A percentile compares a stretch with the other conserved stretches of the same genome.
Evolutionary conservation across 2,797 vertebrate genomes (phyloP).

Genomic region (Taeniopygia guttata): DNA sequence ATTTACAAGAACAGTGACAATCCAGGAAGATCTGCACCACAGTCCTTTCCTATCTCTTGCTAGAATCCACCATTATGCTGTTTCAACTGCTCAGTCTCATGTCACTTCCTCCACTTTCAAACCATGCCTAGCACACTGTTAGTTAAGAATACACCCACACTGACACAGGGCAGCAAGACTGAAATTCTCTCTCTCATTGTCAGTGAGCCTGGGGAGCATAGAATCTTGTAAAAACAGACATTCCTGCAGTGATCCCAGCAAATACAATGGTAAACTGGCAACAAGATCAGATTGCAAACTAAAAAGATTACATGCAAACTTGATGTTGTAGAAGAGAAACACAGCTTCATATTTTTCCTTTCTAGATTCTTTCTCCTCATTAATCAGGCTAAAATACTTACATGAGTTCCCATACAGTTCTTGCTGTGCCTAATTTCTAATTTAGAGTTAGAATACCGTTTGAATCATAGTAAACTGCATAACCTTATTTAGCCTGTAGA

Average conservation of each 20-base stretch:
- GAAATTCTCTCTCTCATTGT: background rate
- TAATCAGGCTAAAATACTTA: background rate
- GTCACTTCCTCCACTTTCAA: background rate
- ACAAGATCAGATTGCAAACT: background rate
- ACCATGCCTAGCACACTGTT: background rate
- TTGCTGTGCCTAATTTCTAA: background rate
- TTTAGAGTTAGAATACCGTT: background rate
- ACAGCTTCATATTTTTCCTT: background rate
- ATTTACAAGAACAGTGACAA: background rate
- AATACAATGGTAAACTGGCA: background rate
- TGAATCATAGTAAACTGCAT: background rate
- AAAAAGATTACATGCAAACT: background rate
- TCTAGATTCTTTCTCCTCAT: background rate
- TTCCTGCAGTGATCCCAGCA: background rate
- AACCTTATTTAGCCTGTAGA: background rate
- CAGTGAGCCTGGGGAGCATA: background rate
- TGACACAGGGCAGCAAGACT: background rate
- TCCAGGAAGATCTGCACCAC: background rate
- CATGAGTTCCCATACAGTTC: background rate
- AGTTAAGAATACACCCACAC: background rate
- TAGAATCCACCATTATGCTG: background rate
- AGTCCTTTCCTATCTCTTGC: background rate
- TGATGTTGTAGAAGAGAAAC: background rate
- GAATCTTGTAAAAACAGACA: background rate
- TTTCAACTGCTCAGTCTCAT: background rate